These are phyloP conservation scores for Danaus chrysippus DNA, from an alignment of 2,888 invertebrate species.

Conservation along the genomic window DNA sequence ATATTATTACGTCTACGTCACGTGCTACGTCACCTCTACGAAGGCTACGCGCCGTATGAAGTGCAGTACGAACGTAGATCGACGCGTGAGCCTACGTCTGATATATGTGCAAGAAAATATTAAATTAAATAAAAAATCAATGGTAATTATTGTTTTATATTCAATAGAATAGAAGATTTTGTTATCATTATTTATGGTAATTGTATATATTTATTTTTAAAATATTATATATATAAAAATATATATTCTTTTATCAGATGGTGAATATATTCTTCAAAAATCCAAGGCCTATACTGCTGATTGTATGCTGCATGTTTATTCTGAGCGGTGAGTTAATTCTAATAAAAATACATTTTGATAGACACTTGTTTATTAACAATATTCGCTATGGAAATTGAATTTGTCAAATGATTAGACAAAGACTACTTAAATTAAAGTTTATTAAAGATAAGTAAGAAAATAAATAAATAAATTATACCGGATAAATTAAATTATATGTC, in stretches of 20 bases:
- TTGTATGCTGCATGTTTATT: constrained; percentile 54
- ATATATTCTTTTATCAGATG: constrained; percentile 30
- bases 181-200: constrained; percentile 8
- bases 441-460: too few species aligned
- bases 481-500: too few species aligned
- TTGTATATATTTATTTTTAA: background rate
- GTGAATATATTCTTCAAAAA: constrained; percentile 41
- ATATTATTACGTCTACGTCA: constrained; percentile 29
- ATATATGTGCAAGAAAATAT: constrained; percentile 4
- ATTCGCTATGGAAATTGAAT: background rate
- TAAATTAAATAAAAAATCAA: constrained; percentile 11
- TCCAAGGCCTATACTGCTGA: constrained; percentile 43
- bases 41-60: constrained; percentile 33
- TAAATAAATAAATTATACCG: too few species aligned
- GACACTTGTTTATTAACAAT: background rate
- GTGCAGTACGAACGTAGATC: constrained; percentile 37
- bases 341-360: background rate
- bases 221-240: constrained; percentile 14
- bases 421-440: too few species aligned
- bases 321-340: constrained; percentile 61
- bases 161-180: background rate
- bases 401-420: too few species aligned
- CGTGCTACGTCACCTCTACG: constrained; percentile 40
- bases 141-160: constrained; percentile 10
- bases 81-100: constrained; percentile 27